Evolutionary conservation across 2,888 invertebrate genomes (phyloP), one percentile per base, ranked within the genome.

Genomic region (Sinotaia quadrata): DNA sequence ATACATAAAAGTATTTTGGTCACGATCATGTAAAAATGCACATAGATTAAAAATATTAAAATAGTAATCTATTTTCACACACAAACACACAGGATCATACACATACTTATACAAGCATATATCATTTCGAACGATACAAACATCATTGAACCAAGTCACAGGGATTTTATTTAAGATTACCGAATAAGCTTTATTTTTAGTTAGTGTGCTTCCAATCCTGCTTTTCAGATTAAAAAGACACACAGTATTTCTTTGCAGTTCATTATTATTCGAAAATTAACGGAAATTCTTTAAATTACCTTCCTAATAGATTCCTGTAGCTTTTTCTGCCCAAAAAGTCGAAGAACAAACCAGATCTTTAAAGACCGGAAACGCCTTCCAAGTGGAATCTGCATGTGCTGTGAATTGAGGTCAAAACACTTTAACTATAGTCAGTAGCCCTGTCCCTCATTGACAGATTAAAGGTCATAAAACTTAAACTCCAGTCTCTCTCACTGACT

Each of bases 321-420:
- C 4, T 95, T 94, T 83, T 93, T 78, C 4, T 93, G 92, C 0
- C 97, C 97, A 79, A 94, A 93, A 68, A 93, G 89, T 75, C 96
- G 91, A 79, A 97, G 89, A 0, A 95, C 95, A 73, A 96, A 95
- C 97, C 97, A 97, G n/a, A 97, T 89, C 88, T 97, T 97, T 27
- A 97, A 89, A 0, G 97, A 92, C 57, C 97, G 91, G 87, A 97
- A 97, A 76, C 96, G 90, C 69, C 97, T 91, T 0, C 96, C 95
- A 31, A 96, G 89, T 4, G 95, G 92, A 85, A 95, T 94, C 88
- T 95, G 94, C 94, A 94, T 95, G 83, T 95, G 93, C 90, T 95
- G 89, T 73, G 92, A 92, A 52, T 65, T 27, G 71, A 15, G 10
- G 41, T 8, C 41, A n/a, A n/a, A n/a, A n/a, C n/a, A n/a, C n/a